A percentile compares a stretch with the other conserved stretches of the same genome.
Conservation (phyloP, 2,888 invertebrate genomes). For the Ceramica pisi region DNA sequence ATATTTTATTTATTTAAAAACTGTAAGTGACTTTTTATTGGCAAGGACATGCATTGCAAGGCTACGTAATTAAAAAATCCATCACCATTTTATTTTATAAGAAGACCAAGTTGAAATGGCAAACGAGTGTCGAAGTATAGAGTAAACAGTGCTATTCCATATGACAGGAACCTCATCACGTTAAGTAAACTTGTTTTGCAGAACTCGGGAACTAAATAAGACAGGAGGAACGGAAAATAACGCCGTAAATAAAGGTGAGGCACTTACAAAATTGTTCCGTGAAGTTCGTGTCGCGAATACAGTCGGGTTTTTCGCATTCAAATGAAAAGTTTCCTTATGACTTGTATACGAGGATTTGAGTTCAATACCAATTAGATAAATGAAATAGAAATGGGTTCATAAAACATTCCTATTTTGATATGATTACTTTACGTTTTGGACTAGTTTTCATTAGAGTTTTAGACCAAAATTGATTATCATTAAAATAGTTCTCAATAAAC, state of each 20-base stretch:
- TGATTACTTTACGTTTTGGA: neutral
- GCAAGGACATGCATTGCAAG: constrained; percentile 51
- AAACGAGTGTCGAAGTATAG: constrained; percentile 30
- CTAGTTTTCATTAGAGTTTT: neutral
- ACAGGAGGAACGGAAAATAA: constrained; percentile 38
- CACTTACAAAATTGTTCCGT: constrained; percentile 53
- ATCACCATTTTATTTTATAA: constrained; percentile 23
- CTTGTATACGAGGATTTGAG: neutral
- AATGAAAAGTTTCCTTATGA: neutral
- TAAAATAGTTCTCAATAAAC: no score
- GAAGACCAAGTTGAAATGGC: constrained; percentile 20
- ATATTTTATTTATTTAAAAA: constrained; percentile 11
- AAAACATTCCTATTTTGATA: neutral
- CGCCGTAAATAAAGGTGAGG: constrained; percentile 39
- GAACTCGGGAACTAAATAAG: constrained; percentile 35
- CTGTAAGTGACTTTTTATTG: constrained; percentile 42
- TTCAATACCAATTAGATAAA: neutral
- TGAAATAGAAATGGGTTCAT: neutral
- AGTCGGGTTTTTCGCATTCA: neutral
- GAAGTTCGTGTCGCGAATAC: constrained; percentile 26
- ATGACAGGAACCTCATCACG: constrained; percentile 36
- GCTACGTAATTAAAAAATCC: constrained; percentile 18
- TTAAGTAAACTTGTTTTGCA: constrained; percentile 40
- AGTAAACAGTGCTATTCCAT: constrained; percentile 24
- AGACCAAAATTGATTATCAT: neutral